A percentile compares a stretch with the other conserved stretches of the same genome.
These are phyloP conservation scores for Electrona antarctica DNA, from an alignment of 2,113 vertebrate species.

Conservation along the genomic window DNA sequence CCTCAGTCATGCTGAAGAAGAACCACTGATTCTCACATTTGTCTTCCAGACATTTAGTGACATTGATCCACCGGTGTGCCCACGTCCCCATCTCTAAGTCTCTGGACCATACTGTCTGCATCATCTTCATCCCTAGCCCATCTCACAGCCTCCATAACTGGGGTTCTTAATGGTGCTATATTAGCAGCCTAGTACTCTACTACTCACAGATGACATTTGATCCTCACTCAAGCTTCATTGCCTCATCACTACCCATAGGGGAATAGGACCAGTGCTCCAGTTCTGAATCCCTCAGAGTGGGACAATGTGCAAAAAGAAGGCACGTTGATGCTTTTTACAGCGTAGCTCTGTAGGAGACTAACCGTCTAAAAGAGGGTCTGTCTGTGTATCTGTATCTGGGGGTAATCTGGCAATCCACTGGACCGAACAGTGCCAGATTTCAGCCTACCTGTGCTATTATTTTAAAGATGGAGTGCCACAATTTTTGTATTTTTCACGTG, in stretches of 20 bases:
- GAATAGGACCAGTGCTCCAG: neutral
- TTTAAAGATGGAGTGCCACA: too few relatives aligned
- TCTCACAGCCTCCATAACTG: constrained; percentile 23
- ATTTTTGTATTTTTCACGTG: too few relatives aligned
- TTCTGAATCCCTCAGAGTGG: neutral
- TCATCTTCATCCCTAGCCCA: constrained; percentile 23
- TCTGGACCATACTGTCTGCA: constrained; percentile 38
- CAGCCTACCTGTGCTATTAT: too few relatives aligned
- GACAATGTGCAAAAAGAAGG: neutral
- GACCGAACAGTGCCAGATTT: too few relatives aligned
- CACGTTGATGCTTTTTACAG: too few relatives aligned
- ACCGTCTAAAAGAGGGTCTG: too few relatives aligned
- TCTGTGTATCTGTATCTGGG: too few relatives aligned
- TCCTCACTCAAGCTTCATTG: constrained; percentile 31
- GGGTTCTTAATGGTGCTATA: constrained; percentile 40
- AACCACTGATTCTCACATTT: constrained; percentile 40
- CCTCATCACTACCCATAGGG: neutral
- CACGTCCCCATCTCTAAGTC: constrained; percentile 34
- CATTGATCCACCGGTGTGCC: constrained; percentile 51
- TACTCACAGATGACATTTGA: constrained; percentile 49
- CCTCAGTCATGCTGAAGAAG: constrained; percentile 21
- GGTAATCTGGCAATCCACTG: too few relatives aligned
- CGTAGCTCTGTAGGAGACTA: too few relatives aligned
- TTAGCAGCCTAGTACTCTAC: constrained; percentile 24
- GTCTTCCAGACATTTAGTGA: constrained; percentile 53